phyloP scores from a whole-genome alignment of 2,113 vertebrate species.

The Cochlearius cochlearius region DNA sequence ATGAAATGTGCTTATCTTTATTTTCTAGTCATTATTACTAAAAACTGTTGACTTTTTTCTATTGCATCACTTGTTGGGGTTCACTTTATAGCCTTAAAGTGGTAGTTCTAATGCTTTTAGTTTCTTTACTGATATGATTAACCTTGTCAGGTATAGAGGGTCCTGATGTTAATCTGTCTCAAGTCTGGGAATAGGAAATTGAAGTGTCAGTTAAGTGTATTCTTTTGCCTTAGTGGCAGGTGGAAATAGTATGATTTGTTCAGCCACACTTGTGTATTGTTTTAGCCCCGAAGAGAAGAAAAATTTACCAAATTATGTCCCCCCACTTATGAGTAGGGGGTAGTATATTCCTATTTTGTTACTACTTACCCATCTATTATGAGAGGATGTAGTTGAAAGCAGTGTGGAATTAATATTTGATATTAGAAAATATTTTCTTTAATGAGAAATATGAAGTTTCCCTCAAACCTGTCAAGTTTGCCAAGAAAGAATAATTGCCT shows the following conservation, averaged over 20 bases:
- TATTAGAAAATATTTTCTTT: neutral
- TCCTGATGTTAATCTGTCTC: neutral
- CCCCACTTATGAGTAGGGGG: too few species aligned
- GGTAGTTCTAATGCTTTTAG: neutral
- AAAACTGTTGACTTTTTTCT: neutral
- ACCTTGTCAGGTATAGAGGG: neutral
- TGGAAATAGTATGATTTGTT: neutral
- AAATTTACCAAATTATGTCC: neutral
- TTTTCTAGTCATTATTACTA: neutral
- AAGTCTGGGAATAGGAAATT: neutral
- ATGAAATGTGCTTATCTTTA: neutral
- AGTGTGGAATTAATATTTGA: neutral
- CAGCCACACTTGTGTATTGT: neutral
- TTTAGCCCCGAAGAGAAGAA: neutral
- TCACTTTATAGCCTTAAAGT: neutral
- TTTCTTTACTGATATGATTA: neutral
- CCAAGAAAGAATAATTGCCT: neutral
- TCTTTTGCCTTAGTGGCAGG: neutral
- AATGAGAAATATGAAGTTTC: neutral
- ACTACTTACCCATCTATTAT: neutral
- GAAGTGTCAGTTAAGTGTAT: neutral
- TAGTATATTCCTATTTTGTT: neutral
- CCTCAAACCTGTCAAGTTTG: neutral
- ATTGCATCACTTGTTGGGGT: neutral
- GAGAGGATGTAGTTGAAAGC: neutral